A percentile compares a stretch with the other conserved stretches of the same genome.
Evolutionary conservation across 2,888 invertebrate species (phyloP).

Genomic region (Unio pictorum): DNA sequence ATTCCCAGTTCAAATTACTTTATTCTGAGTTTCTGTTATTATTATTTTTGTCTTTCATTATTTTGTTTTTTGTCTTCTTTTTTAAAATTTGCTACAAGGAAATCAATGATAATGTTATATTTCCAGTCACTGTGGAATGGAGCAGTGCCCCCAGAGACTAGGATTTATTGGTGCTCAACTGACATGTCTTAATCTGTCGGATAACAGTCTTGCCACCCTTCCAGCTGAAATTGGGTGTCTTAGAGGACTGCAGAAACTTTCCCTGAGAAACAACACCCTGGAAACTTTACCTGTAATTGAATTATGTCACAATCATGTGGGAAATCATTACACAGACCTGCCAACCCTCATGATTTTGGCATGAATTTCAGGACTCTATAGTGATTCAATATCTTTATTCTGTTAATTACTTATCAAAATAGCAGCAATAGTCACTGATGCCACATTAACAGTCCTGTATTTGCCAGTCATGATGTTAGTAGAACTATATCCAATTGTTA

Average conservation of each 20-base stretch:
- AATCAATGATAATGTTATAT: slow-evolving; percentile 2
- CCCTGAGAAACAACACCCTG: slow-evolving; percentile 40
- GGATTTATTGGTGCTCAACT: slow-evolving; percentile 54
- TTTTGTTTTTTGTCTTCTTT: neutral
- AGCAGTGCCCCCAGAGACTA: slow-evolving; percentile 43
- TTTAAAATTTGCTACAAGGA: neutral
- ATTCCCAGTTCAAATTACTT: neutral
- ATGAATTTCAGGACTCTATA: no score
- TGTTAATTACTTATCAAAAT: no score
- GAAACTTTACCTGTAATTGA: slow-evolving; percentile 40
- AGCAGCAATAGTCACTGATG: no score
- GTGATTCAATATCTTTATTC: no score
- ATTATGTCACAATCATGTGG: no score
- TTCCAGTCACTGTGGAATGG: slow-evolving; percentile 38
- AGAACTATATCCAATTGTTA: no score
- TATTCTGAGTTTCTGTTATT: neutral
- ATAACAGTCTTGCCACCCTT: slow-evolving; percentile 38
- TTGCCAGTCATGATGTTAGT: no score
- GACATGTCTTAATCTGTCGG: slow-evolving; percentile 45
- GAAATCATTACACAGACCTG: no score
- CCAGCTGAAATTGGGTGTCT: slow-evolving; percentile 53
- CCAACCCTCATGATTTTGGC: no score
- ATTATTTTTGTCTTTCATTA: neutral
- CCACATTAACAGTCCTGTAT: no score
- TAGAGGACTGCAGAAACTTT: slow-evolving; percentile 42